phyloP scores from a whole-genome alignment of 2,797 vertebrate genomes.

The Discoglossus pictus region DNA sequence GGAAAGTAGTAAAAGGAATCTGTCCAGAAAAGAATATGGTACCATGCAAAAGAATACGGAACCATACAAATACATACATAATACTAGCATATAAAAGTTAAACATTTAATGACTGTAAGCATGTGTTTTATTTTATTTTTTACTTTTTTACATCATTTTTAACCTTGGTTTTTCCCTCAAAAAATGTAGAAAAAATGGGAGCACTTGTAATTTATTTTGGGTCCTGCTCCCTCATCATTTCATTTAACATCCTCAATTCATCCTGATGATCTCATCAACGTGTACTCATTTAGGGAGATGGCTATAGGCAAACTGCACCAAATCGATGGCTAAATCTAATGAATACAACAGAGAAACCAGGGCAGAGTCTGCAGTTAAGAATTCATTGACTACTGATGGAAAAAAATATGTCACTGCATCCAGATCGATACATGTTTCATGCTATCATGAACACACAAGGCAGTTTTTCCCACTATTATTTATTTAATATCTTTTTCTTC shows the following conservation, averaged over 20 bases:
- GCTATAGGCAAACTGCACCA: slow-evolving; percentile 28
- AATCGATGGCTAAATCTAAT: slow-evolving; percentile 49
- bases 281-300: slow-evolving; percentile 32
- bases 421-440: slow-evolving; percentile 47
- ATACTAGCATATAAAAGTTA: too few species aligned
- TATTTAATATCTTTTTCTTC: slow-evolving; percentile 11
- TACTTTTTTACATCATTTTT: too few species aligned
- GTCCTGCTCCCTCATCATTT: slow-evolving; percentile 13
- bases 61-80: too few species aligned
- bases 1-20: too few species aligned
- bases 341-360: slow-evolving; percentile 36
- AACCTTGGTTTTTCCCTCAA: too few species aligned
- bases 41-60: too few species aligned
- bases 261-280: slow-evolving; percentile 47
- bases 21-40: too few species aligned
- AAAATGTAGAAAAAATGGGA: too few species aligned
- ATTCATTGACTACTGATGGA: slow-evolving; percentile 51
- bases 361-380: slow-evolving; percentile 46
- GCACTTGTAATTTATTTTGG: too few species aligned
- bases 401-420: slow-evolving; percentile 42
- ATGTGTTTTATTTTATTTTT: too few species aligned
- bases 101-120: too few species aligned
- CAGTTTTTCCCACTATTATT: slow-evolving; percentile 23
- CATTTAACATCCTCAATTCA: slow-evolving; percentile 16
- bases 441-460: slow-evolving; percentile 46